These are phyloP conservation scores for Noctua fimbriata DNA, from an alignment of 2,888 invertebrate species.

Conservation along the genomic window DNA sequence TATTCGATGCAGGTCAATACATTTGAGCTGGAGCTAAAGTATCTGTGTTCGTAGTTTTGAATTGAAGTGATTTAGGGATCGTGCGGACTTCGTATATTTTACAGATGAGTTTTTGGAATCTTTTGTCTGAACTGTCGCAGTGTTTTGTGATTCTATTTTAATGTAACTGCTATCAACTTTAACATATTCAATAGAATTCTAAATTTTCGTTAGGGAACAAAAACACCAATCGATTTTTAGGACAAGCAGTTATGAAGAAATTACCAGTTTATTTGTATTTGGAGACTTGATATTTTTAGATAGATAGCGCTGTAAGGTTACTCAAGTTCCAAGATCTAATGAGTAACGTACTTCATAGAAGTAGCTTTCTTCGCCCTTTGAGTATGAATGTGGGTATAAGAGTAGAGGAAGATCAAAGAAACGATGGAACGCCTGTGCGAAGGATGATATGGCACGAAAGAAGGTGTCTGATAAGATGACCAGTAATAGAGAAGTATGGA, in stretches of 20 bases:
- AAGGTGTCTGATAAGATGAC: too few species aligned
- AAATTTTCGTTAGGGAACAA: not conserved
- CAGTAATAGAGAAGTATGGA: too few species aligned
- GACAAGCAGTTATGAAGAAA: not conserved
- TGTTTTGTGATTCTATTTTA: slow-evolving; percentile 1
- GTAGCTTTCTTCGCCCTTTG: not conserved
- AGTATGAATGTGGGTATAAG: too few species aligned
- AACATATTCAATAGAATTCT: not conserved
- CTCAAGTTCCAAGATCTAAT: not conserved
- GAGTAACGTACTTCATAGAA: not conserved
- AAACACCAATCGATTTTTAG: too few species aligned
- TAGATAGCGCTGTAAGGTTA: not conserved
- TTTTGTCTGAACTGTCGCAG: slow-evolving; percentile 7
- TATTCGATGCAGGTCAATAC: slow-evolving; percentile 79
- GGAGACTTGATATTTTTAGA: not conserved
- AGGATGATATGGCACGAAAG: too few species aligned
- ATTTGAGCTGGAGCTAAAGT: slow-evolving; percentile 72
- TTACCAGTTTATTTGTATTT: not conserved
- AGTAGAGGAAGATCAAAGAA: too few species aligned
- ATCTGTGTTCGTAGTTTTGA: slow-evolving; percentile 63
- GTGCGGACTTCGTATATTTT: slow-evolving; percentile 38
- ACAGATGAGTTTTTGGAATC: slow-evolving; percentile 25
- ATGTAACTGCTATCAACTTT: not conserved
- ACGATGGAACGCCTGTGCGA: too few species aligned
- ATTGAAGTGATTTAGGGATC: slow-evolving; percentile 60